Base-by-base conservation (phyloP, 2,113 vertebrate genomes). In the Centropristis striata region DNA sequence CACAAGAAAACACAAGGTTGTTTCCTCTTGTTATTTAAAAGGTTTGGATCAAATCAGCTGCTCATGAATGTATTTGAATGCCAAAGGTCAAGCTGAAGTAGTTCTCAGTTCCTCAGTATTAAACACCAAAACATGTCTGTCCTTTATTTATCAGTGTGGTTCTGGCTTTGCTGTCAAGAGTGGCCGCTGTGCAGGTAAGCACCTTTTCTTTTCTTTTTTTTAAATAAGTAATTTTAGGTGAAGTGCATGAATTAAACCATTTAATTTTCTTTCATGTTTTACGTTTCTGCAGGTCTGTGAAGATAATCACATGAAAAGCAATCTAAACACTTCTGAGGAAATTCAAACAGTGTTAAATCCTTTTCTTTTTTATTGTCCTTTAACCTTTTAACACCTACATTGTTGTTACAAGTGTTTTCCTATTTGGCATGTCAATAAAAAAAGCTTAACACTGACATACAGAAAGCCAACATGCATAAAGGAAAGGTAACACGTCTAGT, bases 151-250 rank as follows among this genome's bases (percentile, higher is more conserved):
- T 90, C 90, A 98, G 97, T 98, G 97, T n/a, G 97, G 97, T 76
- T 86, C 95, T 80, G 96, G 96, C 88, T 97, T 98, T 87, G 94
- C 93, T 61, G 93, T 96, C 82, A 94, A 94, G 88, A 95, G 92
- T 3, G 96, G 96, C 72, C 95, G 92, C 76, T 98, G 97, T 61
- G 86, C 88, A 80, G 97, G 97, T 98, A 90, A 95, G 95, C 44
- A 44, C 2, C 25, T 8, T 49, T 20, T 42, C 63, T 39, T 7
- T 25, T 54, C 67, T 41, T 41, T 23, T 32, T 25, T 71, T 61
- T 8, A n/a, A 44, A 25, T 44, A 4, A 39, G 11, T 39, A 14
- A 21, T 44, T 32, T 60, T 11, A 28, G 4, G 58, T 67, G 0
- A 39, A 23, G 18, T 23, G 2, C 1, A n/a, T 8, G 0, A 44